These are phyloP conservation scores for pig (Sus scrofa) DNA, from an alignment of 2,113 vertebrate genomes.

Conservation along the genomic window T2T-Sscrofa CM000816.6:94077001-94077500, in stretches of 20 bases:
- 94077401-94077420: neutral
- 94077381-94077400: neutral
- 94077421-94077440: too few relatives aligned
- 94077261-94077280: neutral
- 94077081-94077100: neutral
- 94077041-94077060: neutral
- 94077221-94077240: neutral
- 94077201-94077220: neutral
- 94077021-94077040: neutral
- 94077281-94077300: neutral
- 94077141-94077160: neutral
- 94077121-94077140: slow-evolving; percentile 14
- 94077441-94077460: too few relatives aligned
- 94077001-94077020: neutral
- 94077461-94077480: too few relatives aligned
- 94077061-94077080: neutral
- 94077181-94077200: neutral
- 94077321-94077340: neutral
- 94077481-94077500: too few relatives aligned
- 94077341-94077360: neutral
- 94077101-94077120: neutral
- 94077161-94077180: neutral
- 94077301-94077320: neutral
- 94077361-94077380: neutral
- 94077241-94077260: neutral